Base-by-base conservation (phyloP, 2,113 vertebrate genomes). In the Sinocyclocheilus rhinocerous region DNA sequence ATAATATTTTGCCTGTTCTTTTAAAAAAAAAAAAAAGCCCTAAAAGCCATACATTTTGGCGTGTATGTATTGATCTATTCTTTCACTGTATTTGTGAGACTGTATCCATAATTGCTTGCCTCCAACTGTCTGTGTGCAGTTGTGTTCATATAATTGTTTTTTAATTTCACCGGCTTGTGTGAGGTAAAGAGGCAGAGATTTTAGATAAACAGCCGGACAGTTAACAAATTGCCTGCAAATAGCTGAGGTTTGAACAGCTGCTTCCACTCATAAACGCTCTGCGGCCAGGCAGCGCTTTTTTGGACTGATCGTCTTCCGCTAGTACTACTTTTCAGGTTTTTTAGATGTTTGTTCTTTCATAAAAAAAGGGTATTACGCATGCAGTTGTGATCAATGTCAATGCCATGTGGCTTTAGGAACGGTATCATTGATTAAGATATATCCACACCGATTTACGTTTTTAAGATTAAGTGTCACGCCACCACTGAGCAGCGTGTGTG, bases 201-300 rank as follows among this genome's bases (percentile, higher is more conserved):
- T 87, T 85, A 91, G 92, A 94, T 94, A 94, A 94, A 95, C 92
- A 95, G 90, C 90, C 91, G 91, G 89, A 92, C 92, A 90, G 83
- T 92, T 91, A 91, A 93, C 94, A 93, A 91, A 93, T 93, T 91
- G 92, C 90, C 89, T 85, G 89, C 91, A 93, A 95, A 94, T 87
- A 94, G 69, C 88, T 55, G 45, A 88, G 91, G 93, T 95, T 94
- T 94, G 91, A 94, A 93, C 93, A 94, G 94, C 93, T 95, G 94
- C 76, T 87, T 92, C 84, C 90, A 88, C 90, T 90, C 92, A 89
- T 91, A 85, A 91, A 91, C 50, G 52, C 89, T 48, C 76, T 83
- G 22, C 57, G 78, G 89, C 78, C 78, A 45, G 22, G 42, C 85
- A 29, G 36, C 42, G 75, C 13, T 55, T 65, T 75, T 33, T 67